These are phyloP conservation scores for Polydrusus cervinus DNA, from an alignment of 2,888 invertebrate species.

Conservation along the genomic window DNA sequence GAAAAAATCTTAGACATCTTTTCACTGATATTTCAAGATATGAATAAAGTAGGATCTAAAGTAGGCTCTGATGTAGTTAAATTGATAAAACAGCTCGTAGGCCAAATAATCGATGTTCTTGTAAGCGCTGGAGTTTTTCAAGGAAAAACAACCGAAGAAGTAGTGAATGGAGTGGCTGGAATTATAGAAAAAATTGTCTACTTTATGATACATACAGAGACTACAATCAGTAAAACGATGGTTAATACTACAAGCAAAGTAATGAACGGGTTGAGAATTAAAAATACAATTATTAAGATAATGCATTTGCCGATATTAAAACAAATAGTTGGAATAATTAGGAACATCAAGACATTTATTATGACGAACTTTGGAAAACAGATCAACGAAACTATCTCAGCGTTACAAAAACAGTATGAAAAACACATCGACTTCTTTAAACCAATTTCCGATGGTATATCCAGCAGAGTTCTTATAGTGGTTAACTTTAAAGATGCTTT, in stretches of 20 bases:
- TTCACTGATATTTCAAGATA: no score
- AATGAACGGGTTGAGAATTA: conserved; percentile 4
- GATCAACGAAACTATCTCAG: conserved; percentile 16
- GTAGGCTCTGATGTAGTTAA: not conserved
- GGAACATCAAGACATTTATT: not conserved
- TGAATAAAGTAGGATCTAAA: not conserved
- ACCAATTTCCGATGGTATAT: conserved; percentile 52
- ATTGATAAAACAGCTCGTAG: not conserved
- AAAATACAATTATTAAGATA: conserved; percentile 23
- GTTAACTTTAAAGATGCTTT: conserved; percentile 45
- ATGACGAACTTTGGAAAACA: conserved; percentile 24
- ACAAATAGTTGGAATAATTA: conserved; percentile 17
- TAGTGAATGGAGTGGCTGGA: conserved; percentile 13
- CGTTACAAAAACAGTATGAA: conserved; percentile 10
- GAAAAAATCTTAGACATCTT: not conserved
- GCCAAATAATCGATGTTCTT: conserved; percentile 4
- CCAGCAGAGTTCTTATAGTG: conserved; percentile 52
- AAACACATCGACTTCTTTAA: conserved; percentile 55
- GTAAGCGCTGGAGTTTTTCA: conserved; percentile 37
- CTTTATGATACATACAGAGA: conserved; percentile 30
- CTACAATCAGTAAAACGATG: conserved; percentile 14
- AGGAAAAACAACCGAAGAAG: conserved; percentile 39
- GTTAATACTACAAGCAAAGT: conserved; percentile 16
- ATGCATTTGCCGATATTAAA: conserved; percentile 46
- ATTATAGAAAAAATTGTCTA: conserved; percentile 30